A percentile compares a stretch with the other conserved stretches of the same genome.
Conservation (phyloP, 2,113 vertebrate species). For the Ochotona curzoniae region DNA sequence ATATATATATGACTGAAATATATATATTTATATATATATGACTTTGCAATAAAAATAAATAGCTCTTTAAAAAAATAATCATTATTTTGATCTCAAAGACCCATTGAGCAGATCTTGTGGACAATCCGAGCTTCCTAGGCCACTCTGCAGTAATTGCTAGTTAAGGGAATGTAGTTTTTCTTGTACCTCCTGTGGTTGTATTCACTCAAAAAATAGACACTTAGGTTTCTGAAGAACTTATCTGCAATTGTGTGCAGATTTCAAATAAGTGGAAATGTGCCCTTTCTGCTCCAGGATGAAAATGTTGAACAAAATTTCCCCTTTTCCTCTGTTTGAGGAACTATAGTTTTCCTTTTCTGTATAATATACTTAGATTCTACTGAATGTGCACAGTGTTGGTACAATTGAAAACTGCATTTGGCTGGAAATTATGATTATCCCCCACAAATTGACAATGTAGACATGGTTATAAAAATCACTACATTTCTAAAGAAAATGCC, state of each 20-base stretch:
- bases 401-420: not conserved
- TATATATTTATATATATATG: too few species aligned
- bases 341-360: slow-evolving; percentile 24
- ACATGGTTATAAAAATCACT: not conserved
- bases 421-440: not conserved
- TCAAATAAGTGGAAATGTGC: slow-evolving; percentile 57
- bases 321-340: not conserved
- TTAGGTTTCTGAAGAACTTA: slow-evolving; percentile 53
- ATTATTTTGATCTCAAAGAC: slow-evolving; percentile 20
- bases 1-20: too few species aligned
- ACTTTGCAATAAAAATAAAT: too few species aligned
- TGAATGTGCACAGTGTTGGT: not conserved
- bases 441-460: not conserved
- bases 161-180: slow-evolving; percentile 29
- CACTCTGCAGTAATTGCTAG: not conserved
- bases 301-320: slow-evolving; percentile 21
- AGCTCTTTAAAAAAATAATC: too few species aligned
- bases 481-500: not conserved
- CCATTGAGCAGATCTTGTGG: not conserved
- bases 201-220: slow-evolving; percentile 44
- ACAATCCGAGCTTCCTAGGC: not conserved
- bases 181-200: slow-evolving; percentile 41
- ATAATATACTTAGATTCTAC: slow-evolving; percentile 16
- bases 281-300: slow-evolving; percentile 53
- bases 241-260: slow-evolving; percentile 33